Base-by-base conservation (phyloP, 2,888 invertebrate genomes). In the Meteorus cinctellus region DNA sequence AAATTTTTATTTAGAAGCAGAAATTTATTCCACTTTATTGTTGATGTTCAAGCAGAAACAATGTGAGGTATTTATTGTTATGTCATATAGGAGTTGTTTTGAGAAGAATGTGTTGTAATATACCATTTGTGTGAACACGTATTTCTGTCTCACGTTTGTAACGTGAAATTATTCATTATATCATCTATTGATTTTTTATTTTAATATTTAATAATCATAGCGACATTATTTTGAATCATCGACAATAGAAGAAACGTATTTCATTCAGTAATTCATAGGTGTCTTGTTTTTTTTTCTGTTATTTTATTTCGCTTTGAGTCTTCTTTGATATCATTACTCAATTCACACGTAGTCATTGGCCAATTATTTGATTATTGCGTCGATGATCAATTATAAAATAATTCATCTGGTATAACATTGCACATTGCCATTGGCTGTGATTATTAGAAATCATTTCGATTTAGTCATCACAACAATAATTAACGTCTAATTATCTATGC, bases 261-360 rank as follows among this genome's bases (percentile, higher is more conserved):
- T 14, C 12, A 16, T 48, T 48, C n/a, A 24, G 24, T 24, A 24
- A 24, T 24, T 24, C 24, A 24, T 24, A 24, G 24, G 24, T 24
- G 24, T 24, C 24, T 24, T 0, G 24, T 24, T 24, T 24, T 24
- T 24, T 19, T 8, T 55, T n/a, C 19, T 24, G n/a, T 55, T 55
- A 55, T 55, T 55, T 24, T 8, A 55, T 55, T 1, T 19, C 24
- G 55, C 48, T 48, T 55, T 5, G 19, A 19, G 19, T 55, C 55
- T 19, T 55, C 19, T 1, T 19, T 4, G n/a, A 55, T 55, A 55
- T 62, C 14, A 60, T 60, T 29, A 31, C 14, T 31, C 27, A 31
- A 62, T 31, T 62, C 29, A 62, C 27, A 62, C 31, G 62, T 62
- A 62, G 62, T 8, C 62, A 16, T 29, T 31, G 62, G n/a, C 55